Percentiles rank a stretch among this genome's conserved stretches.
Evolutionary conservation across 2,888 invertebrate species (phyloP).

Genomic region (Eupithecia pulchellata): DNA sequence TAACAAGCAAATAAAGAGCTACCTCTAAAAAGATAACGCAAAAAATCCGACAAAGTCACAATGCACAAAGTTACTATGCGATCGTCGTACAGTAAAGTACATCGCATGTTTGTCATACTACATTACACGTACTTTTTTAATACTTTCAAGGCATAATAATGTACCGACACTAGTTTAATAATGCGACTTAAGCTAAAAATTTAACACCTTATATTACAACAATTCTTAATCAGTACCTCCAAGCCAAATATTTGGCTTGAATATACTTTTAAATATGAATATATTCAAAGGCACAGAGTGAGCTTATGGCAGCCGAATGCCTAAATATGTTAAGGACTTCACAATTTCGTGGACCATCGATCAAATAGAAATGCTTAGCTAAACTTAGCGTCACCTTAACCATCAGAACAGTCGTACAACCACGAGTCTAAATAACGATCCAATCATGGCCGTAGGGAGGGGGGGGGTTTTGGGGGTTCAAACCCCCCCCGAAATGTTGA

Average conservation of each 20-base stretch:
- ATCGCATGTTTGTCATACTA: conserved; percentile 74
- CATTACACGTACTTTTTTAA: conserved; percentile 79
- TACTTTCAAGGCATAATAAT: conserved; percentile 81
- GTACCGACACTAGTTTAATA: conserved; percentile 61
- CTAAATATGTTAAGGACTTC: conserved; percentile 64
- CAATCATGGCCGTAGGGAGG: too few species aligned
- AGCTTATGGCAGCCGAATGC: conserved; percentile 76
- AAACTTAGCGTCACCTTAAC: conserved; percentile 39
- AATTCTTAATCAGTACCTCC: conserved; percentile 42
- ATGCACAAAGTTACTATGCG: conserved; percentile 83
- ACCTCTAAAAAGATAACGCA: conserved; percentile 54
- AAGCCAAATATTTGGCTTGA: conserved; percentile 35
- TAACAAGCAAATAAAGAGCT: conserved; percentile 54
- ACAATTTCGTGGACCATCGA: conserved; percentile 57
- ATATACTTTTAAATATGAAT: conserved; percentile 42
- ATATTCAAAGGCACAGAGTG: conserved; percentile 73
- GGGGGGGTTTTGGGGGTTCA: too few species aligned
- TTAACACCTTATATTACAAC: conserved; percentile 60
- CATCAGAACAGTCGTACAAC: conserved; percentile 8
- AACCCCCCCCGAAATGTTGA: too few species aligned
- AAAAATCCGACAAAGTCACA: conserved; percentile 71
- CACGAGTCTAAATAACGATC: conserved; percentile 9
- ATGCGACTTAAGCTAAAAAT: conserved; percentile 76
- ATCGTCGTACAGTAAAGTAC: conserved; percentile 81
- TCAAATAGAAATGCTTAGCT: conserved; percentile 72